phyloP scores from a whole-genome alignment of 1,140 invertebrate genomes.

The Saxidomus purpurata region DNA sequence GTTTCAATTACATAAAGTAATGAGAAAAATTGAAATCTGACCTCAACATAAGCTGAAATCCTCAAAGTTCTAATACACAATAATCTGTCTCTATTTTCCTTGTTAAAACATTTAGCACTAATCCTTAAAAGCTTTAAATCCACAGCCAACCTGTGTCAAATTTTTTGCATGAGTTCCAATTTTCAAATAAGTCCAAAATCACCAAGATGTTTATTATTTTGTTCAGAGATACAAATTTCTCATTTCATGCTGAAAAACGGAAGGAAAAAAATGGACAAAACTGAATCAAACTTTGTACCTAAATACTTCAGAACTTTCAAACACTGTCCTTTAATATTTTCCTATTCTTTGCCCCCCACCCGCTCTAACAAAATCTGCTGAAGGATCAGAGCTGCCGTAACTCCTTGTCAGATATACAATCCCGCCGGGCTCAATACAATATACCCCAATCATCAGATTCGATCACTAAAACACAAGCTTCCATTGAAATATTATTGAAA shows the following conservation, averaged over 20 bases:
- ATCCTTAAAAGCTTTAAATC: too few species aligned
- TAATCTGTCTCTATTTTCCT: background rate
- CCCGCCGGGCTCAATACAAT: background rate
- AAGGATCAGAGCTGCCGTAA: background rate
- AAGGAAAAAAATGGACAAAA: too few species aligned
- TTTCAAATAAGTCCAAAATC: too few species aligned
- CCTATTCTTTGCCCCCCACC: background rate
- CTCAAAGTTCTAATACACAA: background rate
- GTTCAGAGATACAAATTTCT: too few species aligned
- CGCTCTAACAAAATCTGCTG: background rate
- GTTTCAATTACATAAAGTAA: background rate
- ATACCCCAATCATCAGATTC: background rate
- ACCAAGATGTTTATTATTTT: too few species aligned
- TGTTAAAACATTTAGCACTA: background rate
- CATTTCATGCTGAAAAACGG: too few species aligned
- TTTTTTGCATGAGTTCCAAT: too few species aligned
- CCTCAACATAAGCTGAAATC: background rate
- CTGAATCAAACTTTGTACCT: too few species aligned
- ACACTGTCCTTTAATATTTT: background rate
- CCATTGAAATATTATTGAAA: conserved; percentile 15
- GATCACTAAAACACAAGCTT: conserved; percentile 27
- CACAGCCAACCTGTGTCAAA: too few species aligned
- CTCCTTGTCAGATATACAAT: background rate
- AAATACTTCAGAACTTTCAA: background rate
- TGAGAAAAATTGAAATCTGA: background rate